Conservation (phyloP, 2,113 vertebrate species). For the Apeltes quadracus region DNA sequence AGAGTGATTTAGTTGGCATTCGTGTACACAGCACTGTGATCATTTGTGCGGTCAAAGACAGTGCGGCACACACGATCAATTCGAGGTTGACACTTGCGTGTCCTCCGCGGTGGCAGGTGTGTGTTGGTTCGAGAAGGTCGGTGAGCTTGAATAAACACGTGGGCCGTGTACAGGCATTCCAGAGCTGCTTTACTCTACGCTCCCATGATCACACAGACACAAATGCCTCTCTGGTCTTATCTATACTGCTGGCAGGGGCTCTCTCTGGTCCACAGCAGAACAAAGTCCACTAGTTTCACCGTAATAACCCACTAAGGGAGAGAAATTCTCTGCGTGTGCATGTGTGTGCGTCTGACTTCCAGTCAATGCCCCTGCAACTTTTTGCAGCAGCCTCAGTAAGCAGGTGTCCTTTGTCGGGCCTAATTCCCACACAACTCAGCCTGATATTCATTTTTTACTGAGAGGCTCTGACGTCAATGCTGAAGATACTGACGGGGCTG, state of each 20-base stretch:
- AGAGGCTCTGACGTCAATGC: conserved; percentile 64
- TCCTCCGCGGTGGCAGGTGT: conserved; percentile 15
- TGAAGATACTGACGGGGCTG: conserved; percentile 19
- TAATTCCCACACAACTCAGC: conserved; percentile 59
- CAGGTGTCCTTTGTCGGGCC: conserved; percentile 67
- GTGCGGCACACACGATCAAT: neutral
- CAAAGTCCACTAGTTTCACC: conserved; percentile 56
- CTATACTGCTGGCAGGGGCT: conserved; percentile 45
- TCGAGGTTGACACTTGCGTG: conserved; percentile 3
- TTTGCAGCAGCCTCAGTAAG: conserved; percentile 36
- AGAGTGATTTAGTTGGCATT: neutral
- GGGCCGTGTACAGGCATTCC: conserved; percentile 27
- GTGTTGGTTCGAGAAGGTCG: conserved; percentile 19
- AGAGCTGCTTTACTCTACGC: conserved; percentile 38
- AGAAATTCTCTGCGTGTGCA: conserved; percentile 12
- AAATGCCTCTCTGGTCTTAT: conserved; percentile 48
- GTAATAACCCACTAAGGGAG: conserved; percentile 27
- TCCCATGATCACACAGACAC: conserved; percentile 48
- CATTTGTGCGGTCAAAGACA: neutral
- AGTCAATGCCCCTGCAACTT: conserved; percentile 40
- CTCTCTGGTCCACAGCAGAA: conserved; percentile 31
- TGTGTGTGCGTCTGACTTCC: conserved; percentile 41
- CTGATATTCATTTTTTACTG: conserved; percentile 58
- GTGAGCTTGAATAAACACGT: conserved; percentile 29
- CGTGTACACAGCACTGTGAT: neutral